phyloP scores from a whole-genome alignment of 1,140 invertebrate genomes.

The Onthophagus taurus region DNA sequence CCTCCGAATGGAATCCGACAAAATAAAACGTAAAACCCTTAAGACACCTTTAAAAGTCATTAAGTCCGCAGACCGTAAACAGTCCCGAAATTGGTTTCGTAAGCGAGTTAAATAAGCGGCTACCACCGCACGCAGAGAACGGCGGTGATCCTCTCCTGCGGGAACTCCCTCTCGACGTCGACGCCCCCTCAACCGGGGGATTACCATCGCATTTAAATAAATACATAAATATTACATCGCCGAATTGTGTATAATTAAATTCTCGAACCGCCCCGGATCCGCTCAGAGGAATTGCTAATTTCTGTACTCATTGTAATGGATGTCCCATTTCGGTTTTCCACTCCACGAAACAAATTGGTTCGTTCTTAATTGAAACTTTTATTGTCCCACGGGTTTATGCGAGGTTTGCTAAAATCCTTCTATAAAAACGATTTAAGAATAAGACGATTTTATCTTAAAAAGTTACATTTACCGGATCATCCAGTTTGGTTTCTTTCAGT shows the following conservation, averaged over 20 bases:
- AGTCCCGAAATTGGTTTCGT: constrained; percentile 10
- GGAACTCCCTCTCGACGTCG: constrained; percentile 19
- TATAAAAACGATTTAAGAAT: too few relatives aligned
- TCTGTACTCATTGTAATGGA: constrained; percentile 34
- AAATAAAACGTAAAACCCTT: constrained; percentile 9
- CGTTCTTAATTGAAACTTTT: too few relatives aligned
- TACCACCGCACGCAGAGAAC: not conserved
- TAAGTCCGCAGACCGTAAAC: constrained; percentile 10
- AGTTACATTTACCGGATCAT: too few relatives aligned
- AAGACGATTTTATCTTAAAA: too few relatives aligned
- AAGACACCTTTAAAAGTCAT: constrained; percentile 13
- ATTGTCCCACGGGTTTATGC: too few relatives aligned
- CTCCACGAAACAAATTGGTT: too few relatives aligned
- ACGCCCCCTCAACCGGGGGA: constrained; percentile 25
- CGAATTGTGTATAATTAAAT: constrained; percentile 40
- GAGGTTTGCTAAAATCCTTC: too few relatives aligned
- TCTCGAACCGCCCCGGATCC: constrained; percentile 31
- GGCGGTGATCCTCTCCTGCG: not conserved
- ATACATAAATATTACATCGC: constrained; percentile 41
- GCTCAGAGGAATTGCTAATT: constrained; percentile 36
- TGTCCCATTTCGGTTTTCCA: too few relatives aligned
- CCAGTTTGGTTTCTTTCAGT: too few relatives aligned
- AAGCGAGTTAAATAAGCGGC: constrained; percentile 11
- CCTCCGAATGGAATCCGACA: constrained; percentile 6
- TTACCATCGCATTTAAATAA: constrained; percentile 41